Base-by-base conservation (phyloP, 2,113 vertebrate species). In the Myrmophylax atrothorax region DNA sequence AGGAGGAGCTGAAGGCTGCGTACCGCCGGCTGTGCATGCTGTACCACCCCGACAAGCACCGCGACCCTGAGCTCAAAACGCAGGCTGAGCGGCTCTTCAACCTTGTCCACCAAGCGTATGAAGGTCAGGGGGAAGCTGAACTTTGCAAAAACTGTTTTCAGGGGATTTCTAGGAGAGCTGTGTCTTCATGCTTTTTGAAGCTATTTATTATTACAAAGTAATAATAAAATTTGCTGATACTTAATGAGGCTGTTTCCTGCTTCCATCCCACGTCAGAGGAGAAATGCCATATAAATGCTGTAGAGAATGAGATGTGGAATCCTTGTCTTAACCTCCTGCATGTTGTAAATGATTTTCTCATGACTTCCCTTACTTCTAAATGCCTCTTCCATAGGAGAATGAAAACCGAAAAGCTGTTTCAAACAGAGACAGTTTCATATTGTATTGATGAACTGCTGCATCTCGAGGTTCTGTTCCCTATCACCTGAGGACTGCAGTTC, bases 31-130 rank as follows among this genome's bases (percentile, higher is more conserved):
- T 99, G 83, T 99, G 99, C 55, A 99, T 99, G 99, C 97, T 99
- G 3, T 99, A 99, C 98, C 99, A 99, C 77, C 99, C 99, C 4
- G 99, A 99, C 98, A 99, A 99, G 98, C 99, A 99, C 98, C 92
- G 99, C 52, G 99, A 99, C 97, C 99, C 99, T 0, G 99, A 99
- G 93, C 98, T 99, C 74, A 99, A 99, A 86, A 96, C 52, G 0
- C 99, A 99, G 69, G 99, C 99, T 0, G 99, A 99, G 38, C 98
- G 98, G 33, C 99, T 99, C 35, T 99, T 99, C 95, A 99, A 99
- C 98, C 98, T 99, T 8, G 98, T 99, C 25, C 99, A 99, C 87
- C 98, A 99, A 97, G 99, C 99, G 11, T 99, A 99, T 97, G 99
- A 99, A 99, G 99, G 99, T 99, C 96, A 96, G 98, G 83, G 44